Evolutionary conservation across 1,140 invertebrate species (phyloP), one percentile per base, ranked within the genome.

Genomic region (Drosophila sulfurigaster): DNA sequence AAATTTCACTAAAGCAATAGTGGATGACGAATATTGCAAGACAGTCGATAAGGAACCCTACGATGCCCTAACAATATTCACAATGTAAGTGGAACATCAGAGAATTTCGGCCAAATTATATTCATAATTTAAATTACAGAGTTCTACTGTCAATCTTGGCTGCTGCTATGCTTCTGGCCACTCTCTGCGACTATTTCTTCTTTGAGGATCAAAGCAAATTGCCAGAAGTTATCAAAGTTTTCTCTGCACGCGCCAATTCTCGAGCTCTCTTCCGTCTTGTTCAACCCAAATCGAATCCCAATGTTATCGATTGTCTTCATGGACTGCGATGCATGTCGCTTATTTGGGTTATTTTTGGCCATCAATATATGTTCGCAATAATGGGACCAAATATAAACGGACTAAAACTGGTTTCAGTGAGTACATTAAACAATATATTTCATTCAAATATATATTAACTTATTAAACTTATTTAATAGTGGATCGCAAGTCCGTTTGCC

Each of bases 341-440:
- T 87, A 82, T 94, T 1, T 96, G 95, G 95, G 94, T 96, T 3
- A 93, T 96, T 6, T 76, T 95, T 3, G 94, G 94, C 1, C 95
- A 96, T 74, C 74, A 92, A 16, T 94, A 92, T 60, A 38, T 92
- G 0, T 30, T 91, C 1, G 72, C 71, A 1, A 35, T 80, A 3
- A 64, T 76, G 4, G 38, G 65, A 4, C 93, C 93, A 15, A 64
- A 74, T n/a, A 62, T 92, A 1, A 92, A 93, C 11, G 30, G 57
- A 60, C 41, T 66, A 8, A 8, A 2, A 11, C 4, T 45, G 20
- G 60, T 41, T 20, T 3, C 0, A 6, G 25, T 45, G 15, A 7
- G 25, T 45, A 2, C 5, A 15, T 8, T 30, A 15, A 28, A 30
- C 2, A 25, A 25, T 3, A 4, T 6, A 11, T n/a, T 38, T 0